A percentile compares a stretch with the other conserved stretches of the same genome.
Evolutionary conservation across 1,140 invertebrate genomes (phyloP).

Genomic region (Tribolium castaneum): DNA sequence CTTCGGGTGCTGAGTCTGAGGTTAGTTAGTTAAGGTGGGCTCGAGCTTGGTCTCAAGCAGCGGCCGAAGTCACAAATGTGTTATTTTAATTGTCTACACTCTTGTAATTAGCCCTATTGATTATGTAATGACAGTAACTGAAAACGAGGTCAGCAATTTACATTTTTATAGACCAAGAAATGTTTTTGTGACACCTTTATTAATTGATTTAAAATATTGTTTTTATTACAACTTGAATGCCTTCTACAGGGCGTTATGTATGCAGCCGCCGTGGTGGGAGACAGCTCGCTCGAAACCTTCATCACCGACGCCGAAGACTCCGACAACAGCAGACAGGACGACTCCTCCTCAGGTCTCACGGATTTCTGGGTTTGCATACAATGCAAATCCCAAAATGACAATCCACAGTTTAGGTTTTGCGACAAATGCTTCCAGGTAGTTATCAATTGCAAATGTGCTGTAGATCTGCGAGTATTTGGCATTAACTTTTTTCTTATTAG

Average conservation of each 20-base stretch:
- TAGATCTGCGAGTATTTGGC: conserved; percentile 47
- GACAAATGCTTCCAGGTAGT: conserved; percentile 74
- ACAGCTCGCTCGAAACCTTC: conserved; percentile 58
- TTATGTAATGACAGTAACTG: too few species aligned
- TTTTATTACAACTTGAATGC: neutral
- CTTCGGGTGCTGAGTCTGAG: conserved; percentile 56
- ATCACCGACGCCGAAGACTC: conserved; percentile 66
- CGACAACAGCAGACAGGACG: conserved; percentile 65
- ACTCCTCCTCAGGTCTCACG: conserved; percentile 68
- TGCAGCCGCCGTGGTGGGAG: conserved; percentile 55
- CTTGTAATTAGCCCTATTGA: neutral
- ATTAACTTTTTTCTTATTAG: neutral
- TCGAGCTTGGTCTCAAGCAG: too few species aligned
- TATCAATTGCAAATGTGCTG: conserved; percentile 46
- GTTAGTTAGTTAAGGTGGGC: conserved; percentile 43
- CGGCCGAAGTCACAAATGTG: too few species aligned
- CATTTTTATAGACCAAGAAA: too few species aligned
- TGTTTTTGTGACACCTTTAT: too few species aligned
- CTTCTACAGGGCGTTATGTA: conserved; percentile 50
- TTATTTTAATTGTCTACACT: too few species aligned
- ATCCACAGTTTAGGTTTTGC: conserved; percentile 74
- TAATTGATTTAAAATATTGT: too few species aligned
- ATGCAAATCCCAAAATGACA: conserved; percentile 71
- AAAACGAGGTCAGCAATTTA: too few species aligned
- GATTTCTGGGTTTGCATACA: conserved; percentile 74